Conservation (phyloP, 2,888 invertebrate species). For the Geotrupes spiniger region DNA sequence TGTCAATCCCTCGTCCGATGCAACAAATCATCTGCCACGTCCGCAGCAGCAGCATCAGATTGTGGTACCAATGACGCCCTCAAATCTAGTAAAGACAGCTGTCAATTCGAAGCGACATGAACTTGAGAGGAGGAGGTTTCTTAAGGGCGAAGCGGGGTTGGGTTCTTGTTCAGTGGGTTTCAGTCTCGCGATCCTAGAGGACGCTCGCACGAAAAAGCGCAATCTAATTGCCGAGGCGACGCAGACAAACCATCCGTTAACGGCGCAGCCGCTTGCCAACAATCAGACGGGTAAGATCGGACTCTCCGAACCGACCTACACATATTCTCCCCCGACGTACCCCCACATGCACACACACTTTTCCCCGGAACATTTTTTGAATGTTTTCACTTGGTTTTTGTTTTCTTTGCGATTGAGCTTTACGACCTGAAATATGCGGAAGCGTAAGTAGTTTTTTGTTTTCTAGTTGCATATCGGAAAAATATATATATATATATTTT, state of each 20-base stretch:
- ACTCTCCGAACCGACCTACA: constrained; percentile 17
- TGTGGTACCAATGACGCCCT: constrained; percentile 53
- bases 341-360: neutral
- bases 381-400: constrained; percentile 9
- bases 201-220: constrained; percentile 50
- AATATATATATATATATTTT: too few relatives aligned
- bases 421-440: constrained; percentile 14
- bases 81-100: constrained; percentile 63
- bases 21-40: too few relatives aligned
- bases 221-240: constrained; percentile 50
- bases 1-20: neutral
- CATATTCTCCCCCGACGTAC: constrained; percentile 5
- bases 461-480: too few relatives aligned
- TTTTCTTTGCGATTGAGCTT: constrained; percentile 3
- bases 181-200: constrained; percentile 32
- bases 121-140: constrained; percentile 53
- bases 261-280: constrained; percentile 52
- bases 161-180: constrained; percentile 41
- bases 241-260: constrained; percentile 50
- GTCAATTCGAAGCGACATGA: constrained; percentile 62
- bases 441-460: too few relatives aligned
- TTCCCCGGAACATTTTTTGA: constrained; percentile 4
- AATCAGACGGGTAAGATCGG: constrained; percentile 58
- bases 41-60: too few relatives aligned
- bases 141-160: constrained; percentile 50